A percentile compares a stretch with the other conserved stretches of the same genome.
Evolutionary conservation across 2,797 vertebrate species (phyloP).

Genomic region (Schizopygopsis pylzovi): DNA sequence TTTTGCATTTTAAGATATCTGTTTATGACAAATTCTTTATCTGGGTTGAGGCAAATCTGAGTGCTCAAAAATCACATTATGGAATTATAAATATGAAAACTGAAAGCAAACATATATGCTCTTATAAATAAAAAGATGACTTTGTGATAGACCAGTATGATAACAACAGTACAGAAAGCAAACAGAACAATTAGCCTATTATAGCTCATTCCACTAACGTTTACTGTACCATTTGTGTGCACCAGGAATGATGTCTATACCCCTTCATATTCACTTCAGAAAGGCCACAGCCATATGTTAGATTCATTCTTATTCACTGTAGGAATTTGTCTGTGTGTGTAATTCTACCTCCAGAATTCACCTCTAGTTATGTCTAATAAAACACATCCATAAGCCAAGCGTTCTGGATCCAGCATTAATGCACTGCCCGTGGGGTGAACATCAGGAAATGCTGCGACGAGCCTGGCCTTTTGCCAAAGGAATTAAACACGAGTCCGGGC

Average conservation of each 20-base stretch:
- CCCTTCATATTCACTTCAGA: background rate
- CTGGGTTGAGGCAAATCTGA: background rate
- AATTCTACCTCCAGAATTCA: constrained; percentile 25
- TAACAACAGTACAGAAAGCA: background rate
- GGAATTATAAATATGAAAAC: background rate
- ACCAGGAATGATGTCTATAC: background rate
- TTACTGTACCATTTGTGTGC: background rate
- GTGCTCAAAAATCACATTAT: background rate
- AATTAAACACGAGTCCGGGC: constrained; percentile 39
- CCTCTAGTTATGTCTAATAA: constrained; percentile 33
- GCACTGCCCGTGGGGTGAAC: constrained; percentile 28
- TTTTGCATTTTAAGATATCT: background rate
- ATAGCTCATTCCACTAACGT: background rate
- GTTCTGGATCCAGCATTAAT: constrained; percentile 21
- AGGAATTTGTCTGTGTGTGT: constrained; percentile 10
- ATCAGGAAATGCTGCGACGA: constrained; percentile 39
- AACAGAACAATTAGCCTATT: background rate
- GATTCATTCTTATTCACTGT: constrained; percentile 5
- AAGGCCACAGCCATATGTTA: background rate
- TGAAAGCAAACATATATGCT: background rate
- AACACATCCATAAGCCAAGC: constrained; percentile 37
- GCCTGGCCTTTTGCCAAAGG: constrained; percentile 40
- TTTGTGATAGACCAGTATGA: background rate
- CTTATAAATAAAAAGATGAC: background rate
- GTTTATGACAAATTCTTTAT: background rate